Evolutionary conservation across 2,888 invertebrate species (phyloP).

Genomic region (Steinernema hermaphroditum): DNA sequence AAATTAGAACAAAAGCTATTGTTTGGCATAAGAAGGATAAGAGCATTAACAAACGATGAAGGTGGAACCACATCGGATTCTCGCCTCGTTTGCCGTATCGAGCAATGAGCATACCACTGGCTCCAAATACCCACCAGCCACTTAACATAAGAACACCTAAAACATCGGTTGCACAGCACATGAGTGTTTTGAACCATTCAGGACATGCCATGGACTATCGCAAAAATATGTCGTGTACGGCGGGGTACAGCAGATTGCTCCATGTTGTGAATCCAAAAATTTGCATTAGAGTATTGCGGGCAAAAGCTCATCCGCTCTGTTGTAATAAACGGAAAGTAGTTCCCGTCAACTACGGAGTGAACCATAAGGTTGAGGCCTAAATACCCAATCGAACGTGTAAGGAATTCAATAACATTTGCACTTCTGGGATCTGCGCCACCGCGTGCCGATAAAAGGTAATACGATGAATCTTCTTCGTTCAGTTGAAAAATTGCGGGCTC

Average conservation of each 20-base stretch:
- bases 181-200: background rate
- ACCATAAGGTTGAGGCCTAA: background rate
- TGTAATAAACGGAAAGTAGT: background rate
- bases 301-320: background rate
- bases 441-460: slow-evolving; percentile 3
- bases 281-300: background rate
- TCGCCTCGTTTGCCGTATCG: background rate
- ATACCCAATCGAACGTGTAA: background rate
- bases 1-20: slow-evolving; percentile 10
- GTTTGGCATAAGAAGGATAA: background rate
- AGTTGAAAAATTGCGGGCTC: background rate
- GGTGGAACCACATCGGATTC: background rate
- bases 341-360: background rate
- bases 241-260: slow-evolving; percentile 2
- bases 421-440: slow-evolving; percentile 4
- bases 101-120: background rate
- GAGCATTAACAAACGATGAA: background rate
- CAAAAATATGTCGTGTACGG: slow-evolving; percentile 7
- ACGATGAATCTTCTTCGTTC: background rate
- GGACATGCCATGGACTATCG: background rate
- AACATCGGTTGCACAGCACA: too few species aligned
- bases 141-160: slow-evolving; percentile 8
- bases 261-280: slow-evolving; percentile 8
- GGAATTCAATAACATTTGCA: background rate
- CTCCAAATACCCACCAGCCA: slow-evolving; percentile 20